These are phyloP conservation scores for Vanessa cardui DNA, from an alignment of 2,888 invertebrate genomes.

Conservation along the genomic window DNA sequence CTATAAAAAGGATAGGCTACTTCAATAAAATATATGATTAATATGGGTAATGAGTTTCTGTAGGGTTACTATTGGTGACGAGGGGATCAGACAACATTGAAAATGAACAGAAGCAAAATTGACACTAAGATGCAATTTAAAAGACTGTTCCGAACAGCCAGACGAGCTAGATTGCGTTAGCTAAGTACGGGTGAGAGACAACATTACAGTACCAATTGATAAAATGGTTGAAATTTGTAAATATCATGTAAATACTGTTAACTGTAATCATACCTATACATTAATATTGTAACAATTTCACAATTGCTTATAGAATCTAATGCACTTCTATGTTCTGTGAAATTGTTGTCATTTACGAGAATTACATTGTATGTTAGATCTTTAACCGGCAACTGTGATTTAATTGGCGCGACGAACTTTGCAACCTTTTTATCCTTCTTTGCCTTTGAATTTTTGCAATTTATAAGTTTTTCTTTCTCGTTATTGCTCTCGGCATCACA, in stretches of 20 bases:
- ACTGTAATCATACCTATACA: conserved; percentile 52
- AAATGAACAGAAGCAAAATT: no score
- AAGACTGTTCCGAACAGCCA: no score
- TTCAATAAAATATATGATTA: no score
- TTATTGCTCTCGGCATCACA: conserved; percentile 5
- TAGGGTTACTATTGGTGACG: no score
- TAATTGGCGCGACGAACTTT: conserved; percentile 63
- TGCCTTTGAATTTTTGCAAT: conserved; percentile 8
- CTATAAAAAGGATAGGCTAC: no score
- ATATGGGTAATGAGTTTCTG: no score
- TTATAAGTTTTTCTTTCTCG: conserved; percentile 8
- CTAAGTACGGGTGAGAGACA: no score
- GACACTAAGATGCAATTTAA: no score
- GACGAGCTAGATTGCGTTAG: no score
- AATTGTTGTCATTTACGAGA: conserved; percentile 47
- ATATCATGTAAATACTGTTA: background rate
- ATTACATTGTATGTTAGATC: conserved; percentile 53
- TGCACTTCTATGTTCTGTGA: conserved; percentile 29
- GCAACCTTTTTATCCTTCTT: conserved; percentile 50
- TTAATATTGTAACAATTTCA: conserved; percentile 50
- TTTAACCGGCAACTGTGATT: conserved; percentile 61
- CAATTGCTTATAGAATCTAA: conserved; percentile 31
- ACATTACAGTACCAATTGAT: no score
- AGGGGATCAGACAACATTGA: no score
- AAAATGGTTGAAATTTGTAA: background rate